phyloP scores from a whole-genome alignment of 2,113 vertebrate species.

The Dolichallabes microphthalmus region DNA sequence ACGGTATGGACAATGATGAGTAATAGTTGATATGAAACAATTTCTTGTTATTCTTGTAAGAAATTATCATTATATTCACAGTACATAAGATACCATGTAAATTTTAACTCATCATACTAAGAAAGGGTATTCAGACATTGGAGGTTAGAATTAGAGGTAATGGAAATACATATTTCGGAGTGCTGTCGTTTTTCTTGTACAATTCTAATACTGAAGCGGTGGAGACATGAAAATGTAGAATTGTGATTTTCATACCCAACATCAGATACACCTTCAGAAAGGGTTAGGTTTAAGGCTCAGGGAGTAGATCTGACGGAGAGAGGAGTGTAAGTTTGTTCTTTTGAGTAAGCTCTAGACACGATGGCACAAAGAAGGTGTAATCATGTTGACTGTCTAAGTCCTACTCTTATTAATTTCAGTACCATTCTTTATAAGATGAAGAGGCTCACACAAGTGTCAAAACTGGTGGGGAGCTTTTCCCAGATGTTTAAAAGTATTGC shows the following conservation, averaged over 20 bases:
- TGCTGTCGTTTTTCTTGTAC: slow-evolving; percentile 16
- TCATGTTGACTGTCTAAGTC: slow-evolving; percentile 23
- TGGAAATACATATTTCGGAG: neutral
- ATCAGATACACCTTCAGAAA: slow-evolving; percentile 17
- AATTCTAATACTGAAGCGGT: slow-evolving; percentile 13
- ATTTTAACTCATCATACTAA: neutral
- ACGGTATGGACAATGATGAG: too few relatives aligned
- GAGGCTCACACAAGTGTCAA: neutral
- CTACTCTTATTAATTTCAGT: slow-evolving; percentile 32
- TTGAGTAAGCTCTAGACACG: slow-evolving; percentile 17
- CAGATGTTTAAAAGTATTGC: neutral
- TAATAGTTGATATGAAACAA: neutral
- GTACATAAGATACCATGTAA: neutral
- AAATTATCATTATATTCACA: neutral
- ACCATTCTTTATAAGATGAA: slow-evolving; percentile 27
- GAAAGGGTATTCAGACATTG: slow-evolving; percentile 3
- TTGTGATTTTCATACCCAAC: neutral
- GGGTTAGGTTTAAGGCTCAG: slow-evolving; percentile 12
- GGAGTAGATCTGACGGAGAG: slow-evolving; percentile 11
- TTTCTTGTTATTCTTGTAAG: neutral
- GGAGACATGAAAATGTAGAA: slow-evolving; percentile 20
- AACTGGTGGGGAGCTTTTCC: neutral
- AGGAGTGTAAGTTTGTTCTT: neutral
- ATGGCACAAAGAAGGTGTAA: slow-evolving; percentile 5
- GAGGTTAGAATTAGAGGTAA: neutral